Evolutionary conservation across 2,888 invertebrate species (phyloP).

Genomic region (Cerceris rybyensis): DNA sequence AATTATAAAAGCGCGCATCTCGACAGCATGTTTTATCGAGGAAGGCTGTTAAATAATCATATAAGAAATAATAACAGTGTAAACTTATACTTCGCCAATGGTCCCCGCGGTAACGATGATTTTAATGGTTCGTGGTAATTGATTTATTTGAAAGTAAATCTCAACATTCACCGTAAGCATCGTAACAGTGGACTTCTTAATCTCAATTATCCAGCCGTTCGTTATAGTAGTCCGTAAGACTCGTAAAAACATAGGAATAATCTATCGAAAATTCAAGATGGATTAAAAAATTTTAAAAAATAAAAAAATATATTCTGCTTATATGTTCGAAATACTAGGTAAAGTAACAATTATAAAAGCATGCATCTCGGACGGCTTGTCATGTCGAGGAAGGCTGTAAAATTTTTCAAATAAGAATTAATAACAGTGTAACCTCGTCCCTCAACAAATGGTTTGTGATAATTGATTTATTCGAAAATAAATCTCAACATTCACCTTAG

Average conservation of each 20-base stretch:
- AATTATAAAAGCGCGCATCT: no score
- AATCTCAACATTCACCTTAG: no score
- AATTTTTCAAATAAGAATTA: background rate
- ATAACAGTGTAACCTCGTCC: no score
- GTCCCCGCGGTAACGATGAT: background rate
- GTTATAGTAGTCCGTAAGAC: constrained; percentile 22
- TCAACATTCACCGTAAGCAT: background rate
- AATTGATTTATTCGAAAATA: no score
- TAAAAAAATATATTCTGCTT: no score
- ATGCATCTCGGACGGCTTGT: no score
- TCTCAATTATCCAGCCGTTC: constrained; percentile 29
- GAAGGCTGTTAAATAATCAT: background rate
- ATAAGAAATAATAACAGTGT: background rate
- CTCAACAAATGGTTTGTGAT: background rate
- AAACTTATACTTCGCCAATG: background rate
- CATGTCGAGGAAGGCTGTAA: no score
- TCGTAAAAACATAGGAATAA: constrained; percentile 15
- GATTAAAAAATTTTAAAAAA: constrained; percentile 7
- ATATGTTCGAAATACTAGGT: no score
- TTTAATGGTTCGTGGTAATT: background rate
- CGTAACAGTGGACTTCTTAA: constrained; percentile 27
- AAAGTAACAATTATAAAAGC: no score
- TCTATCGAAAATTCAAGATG: background rate
- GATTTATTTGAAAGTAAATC: background rate
- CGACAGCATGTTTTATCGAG: background rate